phyloP scores from a whole-genome alignment of 2,888 invertebrate species.

The Cryptocheilus praepositus region DNA sequence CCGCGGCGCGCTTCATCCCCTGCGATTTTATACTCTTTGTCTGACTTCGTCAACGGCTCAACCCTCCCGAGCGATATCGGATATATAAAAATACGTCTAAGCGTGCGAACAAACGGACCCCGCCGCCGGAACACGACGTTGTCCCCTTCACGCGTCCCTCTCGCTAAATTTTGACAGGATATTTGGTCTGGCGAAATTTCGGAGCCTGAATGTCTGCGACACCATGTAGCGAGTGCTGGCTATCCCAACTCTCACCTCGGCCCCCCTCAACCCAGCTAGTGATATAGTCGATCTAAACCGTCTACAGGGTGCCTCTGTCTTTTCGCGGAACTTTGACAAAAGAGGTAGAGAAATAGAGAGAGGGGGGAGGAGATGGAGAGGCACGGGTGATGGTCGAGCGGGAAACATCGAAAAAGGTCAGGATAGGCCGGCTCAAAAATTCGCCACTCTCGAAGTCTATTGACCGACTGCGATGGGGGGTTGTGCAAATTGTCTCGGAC shows the following conservation, averaged over 20 bases:
- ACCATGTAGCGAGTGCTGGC: slow-evolving; percentile 70
- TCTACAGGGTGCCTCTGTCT: slow-evolving; percentile 43
- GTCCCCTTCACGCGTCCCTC: no score
- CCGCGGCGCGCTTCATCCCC: no score
- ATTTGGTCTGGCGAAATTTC: slow-evolving; percentile 50
- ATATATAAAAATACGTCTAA: background rate
- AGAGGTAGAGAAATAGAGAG: no score
- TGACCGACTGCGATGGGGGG: background rate
- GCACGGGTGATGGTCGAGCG: background rate
- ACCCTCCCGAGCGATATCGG: no score
- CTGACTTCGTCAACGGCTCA: no score
- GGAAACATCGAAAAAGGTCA: background rate
- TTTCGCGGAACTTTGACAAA: background rate
- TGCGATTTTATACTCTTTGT: background rate
- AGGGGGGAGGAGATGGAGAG: background rate
- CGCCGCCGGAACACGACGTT: no score
- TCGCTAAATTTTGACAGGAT: no score
- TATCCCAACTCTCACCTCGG: slow-evolving; percentile 71
- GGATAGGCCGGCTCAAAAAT: background rate
- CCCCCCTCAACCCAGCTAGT: slow-evolving; percentile 73
- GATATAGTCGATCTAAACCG: slow-evolving; percentile 48
- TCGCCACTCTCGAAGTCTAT: background rate
- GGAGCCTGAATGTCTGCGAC: slow-evolving; percentile 61
- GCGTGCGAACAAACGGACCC: no score
- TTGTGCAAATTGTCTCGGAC: slow-evolving; percentile 21